Conservation (phyloP, 2,797 vertebrate species). For the Oceanodroma leucorhoa region DNA sequence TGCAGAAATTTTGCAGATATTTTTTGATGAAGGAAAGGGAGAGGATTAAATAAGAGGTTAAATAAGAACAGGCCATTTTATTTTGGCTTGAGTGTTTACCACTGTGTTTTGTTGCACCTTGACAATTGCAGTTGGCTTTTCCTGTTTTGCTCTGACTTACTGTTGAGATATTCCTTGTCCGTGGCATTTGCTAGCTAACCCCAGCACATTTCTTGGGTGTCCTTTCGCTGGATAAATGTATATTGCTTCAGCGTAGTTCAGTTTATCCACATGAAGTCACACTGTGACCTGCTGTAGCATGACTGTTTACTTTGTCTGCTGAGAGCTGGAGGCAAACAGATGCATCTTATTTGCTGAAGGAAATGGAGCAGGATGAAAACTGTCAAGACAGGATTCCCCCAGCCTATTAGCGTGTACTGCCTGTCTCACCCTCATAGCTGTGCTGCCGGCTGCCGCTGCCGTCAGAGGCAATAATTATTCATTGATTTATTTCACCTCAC, state of each 20-base stretch:
- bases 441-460: not conserved
- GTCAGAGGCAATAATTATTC: conserved; percentile 13
- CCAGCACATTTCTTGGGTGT: not conserved
- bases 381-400: conserved; percentile 34
- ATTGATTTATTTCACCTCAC: conserved; percentile 34
- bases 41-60: not conserved
- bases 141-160: not conserved
- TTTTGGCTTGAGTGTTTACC: not conserved
- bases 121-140: not conserved
- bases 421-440: not conserved
- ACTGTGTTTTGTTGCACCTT: not conserved
- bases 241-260: not conserved
- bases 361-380: conserved; percentile 45
- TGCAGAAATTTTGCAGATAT: not conserved
- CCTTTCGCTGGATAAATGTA: not conserved
- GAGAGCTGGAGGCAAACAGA: conserved; percentile 43
- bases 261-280: not conserved
- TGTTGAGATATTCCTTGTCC: not conserved
- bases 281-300: conserved; percentile 1
- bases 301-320: conserved; percentile 45
- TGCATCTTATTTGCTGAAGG: conserved; percentile 50
- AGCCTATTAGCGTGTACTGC: not conserved
- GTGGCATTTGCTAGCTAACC: not conserved
- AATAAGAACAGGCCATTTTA: not conserved
- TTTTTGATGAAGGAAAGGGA: not conserved